A percentile compares a stretch with the other conserved stretches of the same genome.
Evolutionary conservation across 1,140 invertebrate genomes (phyloP).

Genomic region (Scaptodrosophila lebanonensis): DNA sequence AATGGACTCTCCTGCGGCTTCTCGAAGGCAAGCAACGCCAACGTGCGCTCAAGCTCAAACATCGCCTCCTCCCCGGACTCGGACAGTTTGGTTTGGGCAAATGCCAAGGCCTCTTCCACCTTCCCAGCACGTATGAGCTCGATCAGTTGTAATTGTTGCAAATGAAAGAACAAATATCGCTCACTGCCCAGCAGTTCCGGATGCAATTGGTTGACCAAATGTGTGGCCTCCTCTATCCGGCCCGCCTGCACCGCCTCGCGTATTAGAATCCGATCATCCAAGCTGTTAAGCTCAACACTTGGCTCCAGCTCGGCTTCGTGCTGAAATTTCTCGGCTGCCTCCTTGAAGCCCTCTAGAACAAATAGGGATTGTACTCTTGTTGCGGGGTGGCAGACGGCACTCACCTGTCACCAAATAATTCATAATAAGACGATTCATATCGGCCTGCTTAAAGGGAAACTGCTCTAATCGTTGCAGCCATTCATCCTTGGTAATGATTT

Average conservation of each 20-base stretch:
- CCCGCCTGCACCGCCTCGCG: conserved; percentile 96
- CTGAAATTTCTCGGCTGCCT: conserved; percentile 98
- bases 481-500: conserved; percentile 78
- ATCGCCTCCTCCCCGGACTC: conserved; percentile 92
- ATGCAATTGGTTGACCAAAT: conserved; percentile 95
- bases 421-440: conserved; percentile 99
- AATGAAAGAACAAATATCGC: conserved; percentile 95
- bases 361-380: background rate
- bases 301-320: conserved; percentile 94
- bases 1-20: conserved; percentile 96
- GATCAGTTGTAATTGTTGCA: conserved; percentile 97
- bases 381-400: background rate
- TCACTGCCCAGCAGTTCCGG: conserved; percentile 97
- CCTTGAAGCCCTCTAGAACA: conserved; percentile 95
- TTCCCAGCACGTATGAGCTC: conserved; percentile 93
- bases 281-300: conserved; percentile 89
- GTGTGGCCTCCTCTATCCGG: conserved; percentile 93
- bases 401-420: conserved; percentile 94
- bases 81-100: conserved; percentile 94
- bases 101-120: conserved; percentile 96
- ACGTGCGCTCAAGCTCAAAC: conserved; percentile 87
- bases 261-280: conserved; percentile 96
- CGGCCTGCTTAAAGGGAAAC: conserved; percentile 89
- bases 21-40: conserved; percentile 97
- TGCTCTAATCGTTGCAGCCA: conserved; percentile 86